phyloP scores from a whole-genome alignment of 2,113 vertebrate genomes.

The Clarias macrocephalus region DNA sequence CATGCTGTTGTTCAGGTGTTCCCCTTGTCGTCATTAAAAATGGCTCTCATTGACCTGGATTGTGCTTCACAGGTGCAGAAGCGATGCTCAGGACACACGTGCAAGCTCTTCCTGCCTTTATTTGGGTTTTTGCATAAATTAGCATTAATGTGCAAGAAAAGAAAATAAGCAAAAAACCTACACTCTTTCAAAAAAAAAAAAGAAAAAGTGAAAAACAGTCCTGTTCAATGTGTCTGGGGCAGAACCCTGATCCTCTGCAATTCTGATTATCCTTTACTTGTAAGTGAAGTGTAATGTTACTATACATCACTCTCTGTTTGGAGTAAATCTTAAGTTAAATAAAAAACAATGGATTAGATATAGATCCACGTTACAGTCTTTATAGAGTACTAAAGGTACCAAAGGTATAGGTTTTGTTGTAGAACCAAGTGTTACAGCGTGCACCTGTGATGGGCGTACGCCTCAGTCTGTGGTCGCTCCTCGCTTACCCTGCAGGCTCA shows the following conservation, averaged over 20 bases:
- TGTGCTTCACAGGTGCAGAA: slow-evolving; percentile 9
- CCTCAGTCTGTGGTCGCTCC: too few species aligned
- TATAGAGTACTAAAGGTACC: background rate
- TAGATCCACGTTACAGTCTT: background rate
- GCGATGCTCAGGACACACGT: background rate
- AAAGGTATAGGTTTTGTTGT: background rate
- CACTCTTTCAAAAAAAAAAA: background rate
- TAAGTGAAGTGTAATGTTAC: background rate
- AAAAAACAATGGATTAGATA: too few species aligned
- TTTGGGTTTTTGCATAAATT: slow-evolving; percentile 13
- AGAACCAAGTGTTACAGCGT: too few species aligned
- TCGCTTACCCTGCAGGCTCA: too few species aligned
- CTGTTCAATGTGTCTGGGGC: background rate
- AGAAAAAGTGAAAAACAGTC: background rate
- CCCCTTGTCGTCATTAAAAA: background rate
- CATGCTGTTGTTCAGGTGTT: background rate
- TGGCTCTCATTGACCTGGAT: background rate
- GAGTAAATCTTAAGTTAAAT: background rate
- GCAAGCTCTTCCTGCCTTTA: background rate
- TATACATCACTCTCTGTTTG: background rate
- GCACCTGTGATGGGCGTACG: too few species aligned
- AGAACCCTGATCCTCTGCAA: background rate
- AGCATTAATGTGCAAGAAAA: background rate
- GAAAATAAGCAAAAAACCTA: background rate
- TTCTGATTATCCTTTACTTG: background rate